Evolutionary conservation across 2,888 invertebrate genomes (phyloP).

Genomic region (Cephonodes hylas): DNA sequence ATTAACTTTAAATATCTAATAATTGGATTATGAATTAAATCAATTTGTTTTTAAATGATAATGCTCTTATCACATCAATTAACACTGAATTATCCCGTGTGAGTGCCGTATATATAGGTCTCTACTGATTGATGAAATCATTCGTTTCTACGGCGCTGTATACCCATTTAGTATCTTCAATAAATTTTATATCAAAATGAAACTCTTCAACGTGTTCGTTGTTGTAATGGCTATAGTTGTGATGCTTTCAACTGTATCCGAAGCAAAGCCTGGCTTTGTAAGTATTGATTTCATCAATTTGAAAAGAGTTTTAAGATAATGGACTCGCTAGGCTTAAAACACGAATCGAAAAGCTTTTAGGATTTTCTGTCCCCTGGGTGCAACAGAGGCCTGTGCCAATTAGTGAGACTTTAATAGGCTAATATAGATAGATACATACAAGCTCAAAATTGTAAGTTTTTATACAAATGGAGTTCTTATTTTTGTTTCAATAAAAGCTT

Average conservation of each 20-base stretch:
- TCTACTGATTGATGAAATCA: not conserved
- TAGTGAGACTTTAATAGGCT: no score
- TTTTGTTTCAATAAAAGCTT: no score
- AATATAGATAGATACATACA: no score
- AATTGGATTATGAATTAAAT: not conserved
- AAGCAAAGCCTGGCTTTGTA: constrained; percentile 25
- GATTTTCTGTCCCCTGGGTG: no score
- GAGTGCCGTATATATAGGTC: not conserved
- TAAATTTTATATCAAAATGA: constrained; percentile 19
- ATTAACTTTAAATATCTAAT: not conserved
- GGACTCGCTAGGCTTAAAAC: no score
- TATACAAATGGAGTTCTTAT: no score
- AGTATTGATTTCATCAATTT: no score
- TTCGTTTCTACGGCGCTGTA: not conserved
- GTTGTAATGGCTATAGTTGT: constrained; percentile 17
- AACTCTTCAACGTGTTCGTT: constrained; percentile 21
- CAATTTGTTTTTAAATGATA: not conserved
- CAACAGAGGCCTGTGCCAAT: no score
- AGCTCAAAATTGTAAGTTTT: no score
- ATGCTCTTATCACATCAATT: not conserved
- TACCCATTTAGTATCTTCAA: not conserved
- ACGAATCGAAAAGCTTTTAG: no score
- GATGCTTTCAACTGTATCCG: constrained; percentile 16
- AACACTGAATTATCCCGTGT: not conserved
- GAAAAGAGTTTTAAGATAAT: no score